Percentiles rank a stretch among this genome's conserved stretches.
Evolutionary conservation across 2,113 vertebrate species (phyloP).

Genomic region (Saguinus imperator): DNA sequence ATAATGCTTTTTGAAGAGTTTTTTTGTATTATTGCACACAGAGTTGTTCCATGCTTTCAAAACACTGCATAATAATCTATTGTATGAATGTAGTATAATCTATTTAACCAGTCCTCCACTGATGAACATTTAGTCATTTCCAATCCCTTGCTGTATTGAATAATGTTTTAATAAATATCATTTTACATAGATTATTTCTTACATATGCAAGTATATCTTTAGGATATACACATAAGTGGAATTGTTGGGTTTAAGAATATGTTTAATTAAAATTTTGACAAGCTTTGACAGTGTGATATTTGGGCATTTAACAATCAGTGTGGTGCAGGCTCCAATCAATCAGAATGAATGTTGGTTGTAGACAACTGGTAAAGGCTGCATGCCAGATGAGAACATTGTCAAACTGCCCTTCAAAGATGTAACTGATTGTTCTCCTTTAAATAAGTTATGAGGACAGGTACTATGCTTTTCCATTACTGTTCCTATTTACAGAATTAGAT

Average conservation of each 20-base stretch:
- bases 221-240: background rate
- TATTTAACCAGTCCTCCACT: background rate
- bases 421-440: background rate
- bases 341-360: background rate
- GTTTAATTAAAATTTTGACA: constrained; percentile 25
- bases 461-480: background rate
- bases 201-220: background rate
- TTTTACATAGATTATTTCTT: constrained; percentile 32
- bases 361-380: background rate
- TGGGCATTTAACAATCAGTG: background rate
- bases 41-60: background rate
- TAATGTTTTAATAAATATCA: background rate
- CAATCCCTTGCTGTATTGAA: background rate
- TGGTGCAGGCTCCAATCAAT: background rate
- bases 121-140: background rate
- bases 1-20: background rate
- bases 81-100: background rate
- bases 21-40: background rate
- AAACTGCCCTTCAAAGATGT: background rate
- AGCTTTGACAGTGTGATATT: background rate
- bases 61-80: background rate
- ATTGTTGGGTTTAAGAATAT: background rate
- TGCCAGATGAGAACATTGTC: background rate
- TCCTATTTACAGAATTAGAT: constrained; percentile 14
- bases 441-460: background rate